A percentile compares a stretch with the other conserved stretches of the same genome.
Conservation (phyloP, 2,888 invertebrate genomes). For the Mystacides longicornis region DNA sequence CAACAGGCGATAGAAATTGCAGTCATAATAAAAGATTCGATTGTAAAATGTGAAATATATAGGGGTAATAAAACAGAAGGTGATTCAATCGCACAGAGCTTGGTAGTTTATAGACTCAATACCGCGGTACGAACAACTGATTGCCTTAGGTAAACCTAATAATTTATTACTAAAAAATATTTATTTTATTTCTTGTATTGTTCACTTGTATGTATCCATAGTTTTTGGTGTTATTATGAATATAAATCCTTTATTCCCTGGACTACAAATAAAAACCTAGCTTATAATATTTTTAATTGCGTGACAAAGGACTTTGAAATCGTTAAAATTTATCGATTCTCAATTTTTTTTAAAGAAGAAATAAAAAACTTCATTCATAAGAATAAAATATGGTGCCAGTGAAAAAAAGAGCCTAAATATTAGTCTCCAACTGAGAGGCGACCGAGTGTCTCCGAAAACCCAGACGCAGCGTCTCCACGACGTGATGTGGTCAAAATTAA, state of each 20-base stretch:
- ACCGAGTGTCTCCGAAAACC: conserved; percentile 23
- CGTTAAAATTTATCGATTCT: neutral
- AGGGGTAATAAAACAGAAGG: too few species aligned
- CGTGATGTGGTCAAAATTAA: conserved; percentile 17
- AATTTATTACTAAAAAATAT: too few species aligned
- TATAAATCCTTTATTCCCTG: neutral
- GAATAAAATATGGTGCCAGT: neutral
- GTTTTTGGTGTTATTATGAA: too few species aligned
- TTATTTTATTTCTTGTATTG: too few species aligned
- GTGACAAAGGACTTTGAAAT: conserved; percentile 1
- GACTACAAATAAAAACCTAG: neutral
- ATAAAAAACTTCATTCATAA: neutral
- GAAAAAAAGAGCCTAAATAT: conserved; percentile 4
- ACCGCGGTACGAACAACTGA: too few species aligned
- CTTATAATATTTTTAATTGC: neutral
- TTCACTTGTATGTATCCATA: too few species aligned
- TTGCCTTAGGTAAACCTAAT: too few species aligned
- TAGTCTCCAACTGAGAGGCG: conserved; percentile 19
- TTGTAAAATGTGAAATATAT: too few species aligned
- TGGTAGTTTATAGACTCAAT: too few species aligned
- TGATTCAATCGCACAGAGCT: too few species aligned
- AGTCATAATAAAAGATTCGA: too few species aligned
- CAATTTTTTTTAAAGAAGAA: neutral
- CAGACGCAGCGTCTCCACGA: conserved; percentile 23
- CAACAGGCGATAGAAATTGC: too few species aligned